A percentile compares a stretch with the other conserved stretches of the same genome.
phyloP scores from a whole-genome alignment of 2,797 vertebrate genomes.

The Momotus momota region DNA sequence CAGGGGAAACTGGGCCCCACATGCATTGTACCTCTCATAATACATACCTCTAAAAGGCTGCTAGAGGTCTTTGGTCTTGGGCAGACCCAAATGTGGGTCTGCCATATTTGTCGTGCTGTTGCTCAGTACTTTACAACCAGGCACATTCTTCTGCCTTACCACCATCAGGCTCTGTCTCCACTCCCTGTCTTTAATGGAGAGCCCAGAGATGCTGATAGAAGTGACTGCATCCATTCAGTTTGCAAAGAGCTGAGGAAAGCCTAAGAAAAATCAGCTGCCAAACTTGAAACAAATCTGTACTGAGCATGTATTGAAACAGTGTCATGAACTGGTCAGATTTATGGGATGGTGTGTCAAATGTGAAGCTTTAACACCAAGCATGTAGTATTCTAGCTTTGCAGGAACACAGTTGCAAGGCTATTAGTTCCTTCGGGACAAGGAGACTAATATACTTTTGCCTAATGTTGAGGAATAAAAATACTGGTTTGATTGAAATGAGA shows the following conservation, averaged over 20 bases:
- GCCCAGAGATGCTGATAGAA: neutral
- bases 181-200: neutral
- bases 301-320: neutral
- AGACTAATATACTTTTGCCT: neutral
- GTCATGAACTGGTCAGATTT: neutral
- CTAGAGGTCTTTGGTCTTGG: neutral
- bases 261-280: neutral
- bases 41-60: constrained; percentile 28
- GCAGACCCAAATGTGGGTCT: neutral
- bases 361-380: neutral
- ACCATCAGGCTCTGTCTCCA: neutral
- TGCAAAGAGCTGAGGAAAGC: neutral
- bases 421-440: neutral
- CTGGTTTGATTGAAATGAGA: neutral
- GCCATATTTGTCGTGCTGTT: neutral
- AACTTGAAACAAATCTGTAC: neutral
- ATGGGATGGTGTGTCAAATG: neutral
- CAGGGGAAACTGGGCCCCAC: constrained; percentile 27
- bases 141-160: neutral
- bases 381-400: neutral
- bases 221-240: neutral
- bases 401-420: neutral
- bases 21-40: constrained; percentile 20
- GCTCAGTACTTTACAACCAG: neutral
- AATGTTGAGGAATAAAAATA: neutral